Evolutionary conservation across 2,888 invertebrate genomes (phyloP).

Genomic region (Cosmopolites sordidus): DNA sequence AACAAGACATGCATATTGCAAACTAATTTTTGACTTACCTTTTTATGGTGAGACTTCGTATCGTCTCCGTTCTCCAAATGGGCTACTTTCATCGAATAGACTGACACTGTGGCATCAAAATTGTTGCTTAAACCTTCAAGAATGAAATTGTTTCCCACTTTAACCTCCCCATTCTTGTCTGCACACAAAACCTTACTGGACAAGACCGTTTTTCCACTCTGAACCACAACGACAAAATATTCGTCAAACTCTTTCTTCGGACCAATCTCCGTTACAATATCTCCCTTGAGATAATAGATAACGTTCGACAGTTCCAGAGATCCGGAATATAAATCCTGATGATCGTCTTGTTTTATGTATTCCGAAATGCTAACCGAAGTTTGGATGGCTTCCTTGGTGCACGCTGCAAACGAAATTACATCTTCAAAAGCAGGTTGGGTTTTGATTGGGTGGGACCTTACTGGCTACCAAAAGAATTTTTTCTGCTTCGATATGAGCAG

Average conservation of each 20-base stretch:
- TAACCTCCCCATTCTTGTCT: constrained; percentile 19
- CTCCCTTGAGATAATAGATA: constrained; percentile 15
- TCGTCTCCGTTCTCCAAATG: constrained; percentile 12
- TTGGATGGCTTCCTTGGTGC: constrained; percentile 29
- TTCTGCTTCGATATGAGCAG: constrained; percentile 33
- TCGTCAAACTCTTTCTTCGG: constrained; percentile 16
- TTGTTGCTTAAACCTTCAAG: constrained; percentile 26
- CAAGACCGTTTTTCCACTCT: constrained; percentile 28
- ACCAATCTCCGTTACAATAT: constrained; percentile 12
- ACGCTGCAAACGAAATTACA: constrained; percentile 8
- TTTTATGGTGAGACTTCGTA: constrained; percentile 18
- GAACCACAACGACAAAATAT: constrained; percentile 28
- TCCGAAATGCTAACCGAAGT: constrained; percentile 8
- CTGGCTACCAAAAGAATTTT: constrained; percentile 32
- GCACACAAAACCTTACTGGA: constrained; percentile 27
- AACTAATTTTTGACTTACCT: too few species aligned
- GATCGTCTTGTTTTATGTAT: constrained; percentile 22
- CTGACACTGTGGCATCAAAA: constrained; percentile 27
- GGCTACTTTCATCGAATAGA: constrained; percentile 30
- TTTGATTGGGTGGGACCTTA: too few species aligned
- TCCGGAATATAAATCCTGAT: constrained; percentile 18
- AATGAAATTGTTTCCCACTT: constrained; percentile 19
- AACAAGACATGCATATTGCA: too few species aligned
- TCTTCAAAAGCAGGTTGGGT: too few species aligned
- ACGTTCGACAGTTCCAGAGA: constrained; percentile 26